Conservation (phyloP, 2,113 vertebrate genomes). For the Phalacrocorax brasilianus region DNA sequence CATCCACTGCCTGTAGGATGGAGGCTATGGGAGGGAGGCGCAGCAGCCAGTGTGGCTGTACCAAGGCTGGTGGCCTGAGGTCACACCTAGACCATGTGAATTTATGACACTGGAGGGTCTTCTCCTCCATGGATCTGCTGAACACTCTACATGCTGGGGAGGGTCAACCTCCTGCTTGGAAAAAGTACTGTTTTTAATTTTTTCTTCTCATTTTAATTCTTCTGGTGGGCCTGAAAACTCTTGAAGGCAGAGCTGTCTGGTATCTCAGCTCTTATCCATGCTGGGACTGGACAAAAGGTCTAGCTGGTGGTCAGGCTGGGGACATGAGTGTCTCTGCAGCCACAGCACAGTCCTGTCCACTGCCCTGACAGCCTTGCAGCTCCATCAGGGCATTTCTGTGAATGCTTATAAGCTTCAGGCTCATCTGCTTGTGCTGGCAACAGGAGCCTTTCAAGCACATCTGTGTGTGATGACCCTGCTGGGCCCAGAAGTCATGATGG, state of each 20-base stretch:
- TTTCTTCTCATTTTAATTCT: not conserved
- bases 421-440: not conserved
- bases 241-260: not conserved
- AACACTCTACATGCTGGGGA: not conserved
- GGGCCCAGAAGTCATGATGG: not conserved
- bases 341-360: not conserved
- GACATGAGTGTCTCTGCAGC: not conserved
- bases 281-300: not conserved
- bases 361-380: not conserved
- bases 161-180: not conserved
- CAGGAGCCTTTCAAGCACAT: not conserved
- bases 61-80: not conserved
- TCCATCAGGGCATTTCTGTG: not conserved
- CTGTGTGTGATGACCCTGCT: too few species aligned
- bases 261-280: not conserved
- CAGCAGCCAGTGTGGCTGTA: not conserved
- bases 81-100: too few species aligned
- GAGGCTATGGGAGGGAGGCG: not conserved
- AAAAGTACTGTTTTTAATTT: not conserved
- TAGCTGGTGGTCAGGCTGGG: fast-evolving
- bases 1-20: not conserved
- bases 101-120: not conserved
- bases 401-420: not conserved
- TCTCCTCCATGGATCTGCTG: not conserved
- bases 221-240: not conserved